phyloP scores from a whole-genome alignment of 2,797 vertebrate genomes.

The Dendrocincla fuliginosa region DNA sequence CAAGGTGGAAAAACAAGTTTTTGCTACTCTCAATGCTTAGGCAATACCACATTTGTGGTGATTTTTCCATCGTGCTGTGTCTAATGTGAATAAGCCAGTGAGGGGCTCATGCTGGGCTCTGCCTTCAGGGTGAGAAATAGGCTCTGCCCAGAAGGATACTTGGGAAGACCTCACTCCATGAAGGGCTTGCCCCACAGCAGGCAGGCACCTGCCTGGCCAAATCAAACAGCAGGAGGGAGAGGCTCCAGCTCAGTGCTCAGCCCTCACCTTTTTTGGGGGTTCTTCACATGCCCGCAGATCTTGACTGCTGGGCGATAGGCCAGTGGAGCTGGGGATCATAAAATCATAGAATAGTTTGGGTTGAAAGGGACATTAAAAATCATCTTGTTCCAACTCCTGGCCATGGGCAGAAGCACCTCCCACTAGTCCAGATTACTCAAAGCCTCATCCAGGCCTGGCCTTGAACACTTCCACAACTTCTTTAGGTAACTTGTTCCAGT shows the following conservation, averaged over 20 bases:
- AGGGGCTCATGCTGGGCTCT: neutral
- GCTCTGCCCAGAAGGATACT: neutral
- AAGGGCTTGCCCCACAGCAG: neutral
- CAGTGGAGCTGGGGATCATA: neutral
- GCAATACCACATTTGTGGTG: neutral
- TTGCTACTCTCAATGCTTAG: neutral
- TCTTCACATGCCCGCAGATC: neutral
- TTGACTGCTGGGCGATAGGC: neutral
- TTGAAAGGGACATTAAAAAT: neutral
- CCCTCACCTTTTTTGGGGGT: rapidly evolving
- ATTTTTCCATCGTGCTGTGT: neutral
- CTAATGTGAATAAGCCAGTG: neutral
- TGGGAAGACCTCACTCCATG: rapidly evolving
- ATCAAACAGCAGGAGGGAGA: neutral
- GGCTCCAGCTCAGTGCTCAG: neutral
- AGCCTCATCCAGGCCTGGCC: neutral
- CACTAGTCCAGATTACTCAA: neutral
- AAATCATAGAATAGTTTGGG: neutral
- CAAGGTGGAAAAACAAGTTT: neutral
- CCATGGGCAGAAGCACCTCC: neutral
- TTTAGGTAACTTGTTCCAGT: neutral
- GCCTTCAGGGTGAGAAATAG: rapidly evolving
- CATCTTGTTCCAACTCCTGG: neutral
- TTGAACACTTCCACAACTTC: neutral
- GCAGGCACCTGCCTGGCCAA: rapidly evolving